A percentile compares a stretch with the other conserved stretches of the same genome.
Conservation (phyloP, 2,888 invertebrate genomes). For the Aricia artaxerxes region DNA sequence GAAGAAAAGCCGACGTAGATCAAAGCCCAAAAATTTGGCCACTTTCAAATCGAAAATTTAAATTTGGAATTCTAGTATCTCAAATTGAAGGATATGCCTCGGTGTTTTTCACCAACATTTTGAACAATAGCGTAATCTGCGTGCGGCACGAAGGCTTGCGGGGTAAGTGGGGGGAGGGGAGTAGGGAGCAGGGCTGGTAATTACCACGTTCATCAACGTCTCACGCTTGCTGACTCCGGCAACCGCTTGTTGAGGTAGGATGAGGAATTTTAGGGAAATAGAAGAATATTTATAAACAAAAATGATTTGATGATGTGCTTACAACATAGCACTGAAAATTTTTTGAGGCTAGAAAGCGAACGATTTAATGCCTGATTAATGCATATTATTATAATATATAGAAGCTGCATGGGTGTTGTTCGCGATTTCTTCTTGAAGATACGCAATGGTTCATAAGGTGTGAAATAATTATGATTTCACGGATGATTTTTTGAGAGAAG, state of each 20-base stretch:
- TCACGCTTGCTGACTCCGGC: slow-evolving; percentile 11
- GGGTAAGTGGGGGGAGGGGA: not conserved
- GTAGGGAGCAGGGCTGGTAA: slow-evolving; percentile 46
- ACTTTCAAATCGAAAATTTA: not conserved
- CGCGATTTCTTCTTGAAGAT: too few relatives aligned
- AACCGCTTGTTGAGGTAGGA: not conserved
- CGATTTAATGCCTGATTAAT: too few relatives aligned
- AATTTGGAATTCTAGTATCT: not conserved
- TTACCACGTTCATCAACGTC: slow-evolving; percentile 60
- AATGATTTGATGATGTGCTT: not conserved
- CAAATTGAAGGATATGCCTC: not conserved
- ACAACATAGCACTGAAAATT: not conserved
- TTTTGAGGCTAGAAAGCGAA: not conserved
- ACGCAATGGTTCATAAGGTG: too few relatives aligned
- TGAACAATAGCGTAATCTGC: slow-evolving; percentile 48
- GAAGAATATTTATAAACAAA: not conserved
- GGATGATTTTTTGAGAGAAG: too few relatives aligned
- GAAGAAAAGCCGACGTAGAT: not conserved
- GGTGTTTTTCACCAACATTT: slow-evolving; percentile 2
- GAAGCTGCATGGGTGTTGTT: too few relatives aligned
- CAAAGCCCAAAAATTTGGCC: not conserved
- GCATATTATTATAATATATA: too few relatives aligned
- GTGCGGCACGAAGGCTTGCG: slow-evolving; percentile 45
- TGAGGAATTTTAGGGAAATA: not conserved
- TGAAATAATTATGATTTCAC: too few relatives aligned